phyloP scores from a whole-genome alignment of 2,113 vertebrate species.

The Nycticryphes semicollaris region DNA sequence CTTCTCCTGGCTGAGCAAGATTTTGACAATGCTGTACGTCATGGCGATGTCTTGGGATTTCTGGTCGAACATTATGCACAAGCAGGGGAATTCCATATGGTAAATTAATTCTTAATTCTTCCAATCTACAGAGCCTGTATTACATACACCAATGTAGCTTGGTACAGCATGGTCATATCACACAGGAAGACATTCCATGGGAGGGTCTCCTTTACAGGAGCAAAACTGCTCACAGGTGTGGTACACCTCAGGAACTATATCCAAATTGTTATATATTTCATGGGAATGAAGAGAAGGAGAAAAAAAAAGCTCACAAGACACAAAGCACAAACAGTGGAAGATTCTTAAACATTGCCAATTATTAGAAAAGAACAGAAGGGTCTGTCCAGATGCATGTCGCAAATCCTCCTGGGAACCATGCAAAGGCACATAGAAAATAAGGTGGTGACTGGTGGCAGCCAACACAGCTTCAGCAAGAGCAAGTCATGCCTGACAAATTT shows the following conservation, averaged over 20 bases:
- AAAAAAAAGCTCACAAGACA: background rate
- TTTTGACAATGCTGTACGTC: slow-evolving; percentile 80
- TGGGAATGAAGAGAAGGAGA: background rate
- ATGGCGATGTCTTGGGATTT: slow-evolving; percentile 84
- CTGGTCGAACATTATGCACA: slow-evolving; percentile 86
- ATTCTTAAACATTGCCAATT: background rate
- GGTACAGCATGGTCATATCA: fast-evolving
- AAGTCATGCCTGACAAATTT: background rate
- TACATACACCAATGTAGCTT: background rate
- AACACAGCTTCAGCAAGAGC: background rate
- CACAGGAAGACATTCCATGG: fast-evolving
- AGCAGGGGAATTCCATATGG: slow-evolving; percentile 79
- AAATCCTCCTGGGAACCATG: background rate
- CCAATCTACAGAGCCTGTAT: background rate
- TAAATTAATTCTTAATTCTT: slow-evolving; percentile 38
- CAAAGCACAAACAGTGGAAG: background rate
- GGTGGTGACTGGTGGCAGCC: background rate
- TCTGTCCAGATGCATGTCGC: fast-evolving
- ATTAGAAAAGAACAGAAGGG: background rate
- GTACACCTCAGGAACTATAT: background rate
- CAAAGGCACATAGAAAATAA: background rate
- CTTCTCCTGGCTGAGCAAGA: slow-evolving; percentile 85
- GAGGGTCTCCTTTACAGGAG: background rate
- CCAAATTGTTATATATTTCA: background rate
- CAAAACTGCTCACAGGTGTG: background rate